These are phyloP conservation scores for Parnassius glacialis DNA, from an alignment of 2,888 invertebrate genomes.

Conservation along the genomic window DNA sequence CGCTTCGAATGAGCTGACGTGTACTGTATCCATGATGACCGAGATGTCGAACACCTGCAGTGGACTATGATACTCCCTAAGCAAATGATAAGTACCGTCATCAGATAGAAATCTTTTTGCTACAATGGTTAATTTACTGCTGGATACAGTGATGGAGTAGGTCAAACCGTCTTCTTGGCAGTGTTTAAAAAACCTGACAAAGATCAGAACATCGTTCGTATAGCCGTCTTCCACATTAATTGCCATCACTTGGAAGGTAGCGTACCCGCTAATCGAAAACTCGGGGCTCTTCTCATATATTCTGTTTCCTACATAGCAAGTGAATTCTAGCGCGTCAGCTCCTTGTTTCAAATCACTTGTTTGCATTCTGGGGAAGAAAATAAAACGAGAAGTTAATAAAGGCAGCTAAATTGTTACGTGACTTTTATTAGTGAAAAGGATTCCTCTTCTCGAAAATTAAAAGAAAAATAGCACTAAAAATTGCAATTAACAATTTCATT, in stretches of 20 bases:
- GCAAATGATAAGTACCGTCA: constrained; percentile 49
- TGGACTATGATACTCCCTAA: constrained; percentile 40
- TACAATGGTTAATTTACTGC: constrained; percentile 38
- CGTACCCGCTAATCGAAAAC: constrained; percentile 41
- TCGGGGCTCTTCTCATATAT: constrained; percentile 34
- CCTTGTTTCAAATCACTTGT: constrained; percentile 38
- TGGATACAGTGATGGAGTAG: constrained; percentile 42
- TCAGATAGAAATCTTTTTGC: constrained; percentile 44
- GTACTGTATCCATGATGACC: constrained; percentile 38
- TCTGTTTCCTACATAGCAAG: constrained; percentile 21
- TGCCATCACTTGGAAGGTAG: constrained; percentile 42
- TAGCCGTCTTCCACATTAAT: constrained; percentile 42
- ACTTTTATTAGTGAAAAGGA: too few species aligned
- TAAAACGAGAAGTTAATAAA: not conserved
- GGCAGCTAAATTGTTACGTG: not conserved
- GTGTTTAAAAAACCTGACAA: constrained; percentile 42
- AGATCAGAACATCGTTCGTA: constrained; percentile 34
- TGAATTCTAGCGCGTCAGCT: constrained; percentile 39
- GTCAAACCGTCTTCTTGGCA: constrained; percentile 39
- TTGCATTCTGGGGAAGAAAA: constrained; percentile 39
- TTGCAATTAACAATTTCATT: too few species aligned
- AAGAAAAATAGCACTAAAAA: too few species aligned
- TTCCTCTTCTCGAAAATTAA: too few species aligned
- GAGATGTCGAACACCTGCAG: constrained; percentile 44
- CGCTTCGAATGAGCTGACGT: constrained; percentile 36